phyloP scores from a whole-genome alignment of 2,888 invertebrate genomes.

The Entomobrya multifasciata region DNA sequence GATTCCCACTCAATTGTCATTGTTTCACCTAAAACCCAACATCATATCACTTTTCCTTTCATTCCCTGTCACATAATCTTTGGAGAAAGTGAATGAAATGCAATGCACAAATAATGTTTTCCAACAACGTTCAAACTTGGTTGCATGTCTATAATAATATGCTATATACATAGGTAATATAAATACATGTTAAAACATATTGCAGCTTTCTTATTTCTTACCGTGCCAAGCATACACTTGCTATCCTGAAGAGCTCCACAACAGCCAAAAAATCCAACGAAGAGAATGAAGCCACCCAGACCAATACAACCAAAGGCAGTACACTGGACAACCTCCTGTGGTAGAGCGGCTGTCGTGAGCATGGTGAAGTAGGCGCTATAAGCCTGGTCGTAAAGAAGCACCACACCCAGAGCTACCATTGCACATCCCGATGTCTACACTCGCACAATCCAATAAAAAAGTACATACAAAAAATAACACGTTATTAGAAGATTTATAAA shows the following conservation, averaged over 20 bases:
- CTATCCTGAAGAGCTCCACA: conserved; percentile 84
- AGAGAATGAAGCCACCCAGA: conserved; percentile 82
- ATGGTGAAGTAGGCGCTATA: conserved; percentile 83
- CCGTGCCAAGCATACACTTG: conserved; percentile 82
- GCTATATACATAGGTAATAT: neutral
- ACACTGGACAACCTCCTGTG: conserved; percentile 82
- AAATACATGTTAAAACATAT: no score
- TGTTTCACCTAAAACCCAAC: neutral
- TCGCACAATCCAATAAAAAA: neutral
- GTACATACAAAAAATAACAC: neutral
- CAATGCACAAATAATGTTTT: neutral
- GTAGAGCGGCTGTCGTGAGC: conserved; percentile 81
- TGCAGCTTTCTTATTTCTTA: no score
- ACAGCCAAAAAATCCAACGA: conserved; percentile 84
- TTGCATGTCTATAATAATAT: no score
- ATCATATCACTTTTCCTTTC: neutral
- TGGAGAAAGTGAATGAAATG: neutral
- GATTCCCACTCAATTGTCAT: neutral
- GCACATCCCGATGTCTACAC: conserved; percentile 83
- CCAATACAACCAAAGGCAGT: conserved; percentile 83
- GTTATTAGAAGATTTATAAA: conserved; percentile 9
- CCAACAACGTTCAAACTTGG: no score
- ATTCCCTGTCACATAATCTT: neutral
- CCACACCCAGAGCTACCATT: conserved; percentile 83
- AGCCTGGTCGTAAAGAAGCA: conserved; percentile 83